Evolutionary conservation across 2,113 vertebrate species (phyloP).

Genomic region (Microtus pennsylvanicus): DNA sequence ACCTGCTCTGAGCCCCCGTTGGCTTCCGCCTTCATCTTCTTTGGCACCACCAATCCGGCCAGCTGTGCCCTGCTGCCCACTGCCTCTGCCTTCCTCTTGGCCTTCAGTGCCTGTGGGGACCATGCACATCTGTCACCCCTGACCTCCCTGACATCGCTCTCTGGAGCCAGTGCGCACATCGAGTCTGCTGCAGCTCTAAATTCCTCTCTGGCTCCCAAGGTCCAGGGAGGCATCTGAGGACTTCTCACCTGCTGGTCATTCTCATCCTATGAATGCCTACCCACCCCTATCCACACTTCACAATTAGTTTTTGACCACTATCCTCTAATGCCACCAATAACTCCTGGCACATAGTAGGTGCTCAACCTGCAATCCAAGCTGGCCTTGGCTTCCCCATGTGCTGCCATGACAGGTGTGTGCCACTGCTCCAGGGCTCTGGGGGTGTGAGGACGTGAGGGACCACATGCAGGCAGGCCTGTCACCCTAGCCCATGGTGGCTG

Average conservation of each 20-base stretch:
- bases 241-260: not conserved
- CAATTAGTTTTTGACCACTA: not conserved
- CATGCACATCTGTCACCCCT: not conserved
- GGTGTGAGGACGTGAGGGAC: not conserved
- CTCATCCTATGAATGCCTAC: not conserved
- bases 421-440: not conserved
- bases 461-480: not conserved
- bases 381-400: not conserved
- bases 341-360: not conserved
- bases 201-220: not conserved
- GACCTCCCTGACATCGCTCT: not conserved
- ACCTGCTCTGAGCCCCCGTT: not conserved
- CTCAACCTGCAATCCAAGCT: not conserved
- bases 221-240: not conserved
- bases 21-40: slow-evolving; percentile 74
- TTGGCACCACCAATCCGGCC: slow-evolving; percentile 90
- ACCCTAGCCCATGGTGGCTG: not conserved
- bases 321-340: too few relatives aligned
- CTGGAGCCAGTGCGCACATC: not conserved
- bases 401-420: not conserved
- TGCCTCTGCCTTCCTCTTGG: slow-evolving; percentile 89
- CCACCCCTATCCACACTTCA: not conserved
- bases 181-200: not conserved
- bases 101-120: slow-evolving; percentile 73
- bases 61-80: slow-evolving; percentile 88